Evolutionary conservation across 2,797 vertebrate species (phyloP).

Genomic region (Phalloptychus januarius): DNA sequence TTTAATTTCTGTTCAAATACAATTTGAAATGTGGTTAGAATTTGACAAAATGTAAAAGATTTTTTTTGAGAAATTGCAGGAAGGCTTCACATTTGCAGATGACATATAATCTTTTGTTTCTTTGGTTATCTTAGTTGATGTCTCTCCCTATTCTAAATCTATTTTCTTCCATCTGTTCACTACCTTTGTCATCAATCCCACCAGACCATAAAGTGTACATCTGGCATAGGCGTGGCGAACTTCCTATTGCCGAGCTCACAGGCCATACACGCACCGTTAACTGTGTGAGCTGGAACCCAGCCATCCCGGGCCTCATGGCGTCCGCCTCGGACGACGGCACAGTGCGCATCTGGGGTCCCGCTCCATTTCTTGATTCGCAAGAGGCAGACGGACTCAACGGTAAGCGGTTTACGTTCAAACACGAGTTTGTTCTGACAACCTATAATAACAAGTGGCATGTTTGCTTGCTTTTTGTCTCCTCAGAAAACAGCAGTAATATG

Average conservation of each 20-base stretch:
- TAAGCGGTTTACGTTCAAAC: constrained; percentile 40
- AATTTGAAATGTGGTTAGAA: background rate
- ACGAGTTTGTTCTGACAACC: background rate
- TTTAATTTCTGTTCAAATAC: background rate
- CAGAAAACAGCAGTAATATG: constrained; percentile 99
- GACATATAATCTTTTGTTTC: background rate
- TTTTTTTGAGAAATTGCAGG: background rate
- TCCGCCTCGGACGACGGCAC: constrained; percentile 98
- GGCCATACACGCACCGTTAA: constrained; percentile 98
- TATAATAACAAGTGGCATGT: background rate
- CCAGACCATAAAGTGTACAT: constrained; percentile 99
- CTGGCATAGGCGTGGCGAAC: constrained; percentile 97
- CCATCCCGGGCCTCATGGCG: constrained; percentile 96
- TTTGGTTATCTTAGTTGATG: background rate
- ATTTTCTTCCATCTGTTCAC: background rate
- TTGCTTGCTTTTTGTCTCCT: constrained; percentile 55
- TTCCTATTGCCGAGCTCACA: constrained; percentile 96
- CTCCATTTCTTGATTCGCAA: constrained; percentile 92
- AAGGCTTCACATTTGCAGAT: background rate
- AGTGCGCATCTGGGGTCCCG: constrained; percentile 98
- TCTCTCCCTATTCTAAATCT: background rate
- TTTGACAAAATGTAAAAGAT: background rate
- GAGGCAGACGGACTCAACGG: constrained; percentile 89
- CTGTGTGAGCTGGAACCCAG: constrained; percentile 99
- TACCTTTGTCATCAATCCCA: background rate